phyloP scores from a whole-genome alignment of 2,797 vertebrate species.

The Lagodon rhomboides region DNA sequence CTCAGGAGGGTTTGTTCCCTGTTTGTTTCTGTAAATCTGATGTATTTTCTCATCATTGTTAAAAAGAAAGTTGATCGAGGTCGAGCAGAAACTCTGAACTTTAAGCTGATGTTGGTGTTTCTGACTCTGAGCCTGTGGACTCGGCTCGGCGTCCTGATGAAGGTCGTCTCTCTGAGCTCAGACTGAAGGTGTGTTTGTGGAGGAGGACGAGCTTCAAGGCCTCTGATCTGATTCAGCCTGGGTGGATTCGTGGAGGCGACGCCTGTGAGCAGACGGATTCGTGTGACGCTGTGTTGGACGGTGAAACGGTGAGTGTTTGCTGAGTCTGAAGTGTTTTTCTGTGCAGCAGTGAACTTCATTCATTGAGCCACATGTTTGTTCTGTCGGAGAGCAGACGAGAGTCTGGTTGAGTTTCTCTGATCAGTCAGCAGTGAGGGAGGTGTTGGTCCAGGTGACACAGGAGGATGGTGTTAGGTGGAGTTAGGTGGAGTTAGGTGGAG shows the following conservation, averaged over 20 bases:
- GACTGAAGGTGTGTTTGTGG: slow-evolving; percentile 10
- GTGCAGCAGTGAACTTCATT: no score
- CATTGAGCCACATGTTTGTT: no score
- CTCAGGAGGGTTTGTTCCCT: no score
- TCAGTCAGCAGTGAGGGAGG: no score
- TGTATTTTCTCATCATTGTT: neutral
- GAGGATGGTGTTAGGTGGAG: no score
- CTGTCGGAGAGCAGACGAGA: no score
- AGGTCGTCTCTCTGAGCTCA: slow-evolving; percentile 2
- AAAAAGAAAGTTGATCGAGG: no score
- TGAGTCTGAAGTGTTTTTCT: no score
- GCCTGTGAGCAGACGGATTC: slow-evolving; percentile 1
- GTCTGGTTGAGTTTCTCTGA: no score
- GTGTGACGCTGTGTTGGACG: neutral
- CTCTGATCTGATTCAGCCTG: neutral
- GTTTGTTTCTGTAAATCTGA: neutral
- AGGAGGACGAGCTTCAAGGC: slow-evolving; percentile 15
- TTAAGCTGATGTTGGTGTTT: neutral
- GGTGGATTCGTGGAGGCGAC: neutral
- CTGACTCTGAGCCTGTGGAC: no score
- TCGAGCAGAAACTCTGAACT: neutral
- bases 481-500: no score
- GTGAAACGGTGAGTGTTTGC: neutral
- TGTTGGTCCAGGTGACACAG: no score
- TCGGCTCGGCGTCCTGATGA: neutral